phyloP scores from a whole-genome alignment of 2,888 invertebrate species.

The Parnassius glacialis region DNA sequence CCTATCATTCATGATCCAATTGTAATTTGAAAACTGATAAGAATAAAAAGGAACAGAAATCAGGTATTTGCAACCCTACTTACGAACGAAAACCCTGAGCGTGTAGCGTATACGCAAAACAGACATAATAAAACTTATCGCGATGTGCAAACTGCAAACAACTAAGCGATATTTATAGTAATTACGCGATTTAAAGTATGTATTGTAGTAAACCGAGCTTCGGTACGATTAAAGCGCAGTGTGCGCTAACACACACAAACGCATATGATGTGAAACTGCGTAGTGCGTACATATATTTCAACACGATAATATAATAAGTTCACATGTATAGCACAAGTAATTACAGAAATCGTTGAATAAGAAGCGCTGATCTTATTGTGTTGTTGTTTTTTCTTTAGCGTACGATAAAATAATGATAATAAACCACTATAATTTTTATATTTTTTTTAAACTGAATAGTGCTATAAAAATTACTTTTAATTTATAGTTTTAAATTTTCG shows the following conservation, averaged over 20 bases:
- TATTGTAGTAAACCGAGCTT: slow-evolving; percentile 25
- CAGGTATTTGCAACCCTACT: slow-evolving; percentile 7
- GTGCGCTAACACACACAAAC: slow-evolving; percentile 19
- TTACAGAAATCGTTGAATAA: slow-evolving; percentile 30
- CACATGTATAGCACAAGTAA: slow-evolving; percentile 22
- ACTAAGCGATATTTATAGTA: slow-evolving; percentile 34
- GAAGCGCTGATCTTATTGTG: slow-evolving; percentile 19
- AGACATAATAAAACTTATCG: slow-evolving; percentile 31
- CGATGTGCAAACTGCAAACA: slow-evolving; percentile 34
- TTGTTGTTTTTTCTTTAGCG: slow-evolving; percentile 2
- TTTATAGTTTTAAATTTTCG: too few relatives aligned
- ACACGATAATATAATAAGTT: slow-evolving; percentile 16
- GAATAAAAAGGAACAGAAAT: too few relatives aligned
- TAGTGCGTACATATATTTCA: slow-evolving; percentile 1
- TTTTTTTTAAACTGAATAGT: too few relatives aligned
- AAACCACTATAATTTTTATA: too few relatives aligned
- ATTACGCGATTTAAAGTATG: slow-evolving; percentile 29
- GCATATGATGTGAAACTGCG: slow-evolving; percentile 9
- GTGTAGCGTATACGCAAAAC: slow-evolving; percentile 20
- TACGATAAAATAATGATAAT: neutral
- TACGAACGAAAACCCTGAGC: slow-evolving; percentile 14
- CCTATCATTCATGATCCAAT: neutral
- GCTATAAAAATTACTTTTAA: too few relatives aligned
- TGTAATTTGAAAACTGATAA: too few relatives aligned
- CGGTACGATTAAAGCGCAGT: slow-evolving; percentile 11